Base-by-base conservation (phyloP, 2,797 vertebrate species). In the Selene dorsalis region DNA sequence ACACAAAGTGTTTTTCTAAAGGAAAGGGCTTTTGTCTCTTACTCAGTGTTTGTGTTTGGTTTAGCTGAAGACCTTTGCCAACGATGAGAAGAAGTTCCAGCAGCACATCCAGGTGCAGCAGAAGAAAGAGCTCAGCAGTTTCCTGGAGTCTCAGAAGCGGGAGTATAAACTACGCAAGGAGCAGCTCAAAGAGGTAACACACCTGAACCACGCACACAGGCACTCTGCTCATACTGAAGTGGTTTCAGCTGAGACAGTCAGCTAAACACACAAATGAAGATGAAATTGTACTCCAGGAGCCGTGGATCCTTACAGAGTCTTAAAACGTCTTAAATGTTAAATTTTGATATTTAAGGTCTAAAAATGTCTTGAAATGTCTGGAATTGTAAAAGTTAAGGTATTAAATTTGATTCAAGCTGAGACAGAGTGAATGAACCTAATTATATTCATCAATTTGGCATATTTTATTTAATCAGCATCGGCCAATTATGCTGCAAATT, bases 21-120 rank as follows among this genome's bases (percentile, higher is more conserved):
- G 13, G 56, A 45, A 47, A 66, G 7, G 17, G 5, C 0, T 26
- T 16, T 47, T 9, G 24, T 41, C 39, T 60, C n/a, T 55, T 35
- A 18, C 28, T 50, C 8, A 76, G 39, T 67, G 14, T 61, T 52
- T 20, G 2, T 84, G 48, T 77, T 66, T 58, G n/a, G 1, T 89
- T 28, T 78, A 99, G 97, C 94, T 97, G 73, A 99, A 99, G 92
- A 96, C 97, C 14, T 98, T 99, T 93, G 82, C 96, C 72, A 98
- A 96, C 1, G 98, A 99, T 79, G 98, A 99, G 91, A 99, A 99
- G 94, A 99, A 99, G 91, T 98, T 99, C 88, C 98, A 99, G 84
- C 98, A 99, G 86, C 97, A 99, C 94, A 99, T 99, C 84, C 97
- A 99, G 91, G 96, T 96, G 73, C 98, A 99, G 87, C 98, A 99